Evolutionary conservation across 2,113 vertebrate species (phyloP), one percentile per base, ranked within the genome.

Genomic region (Callithrix jacchus): DNA sequence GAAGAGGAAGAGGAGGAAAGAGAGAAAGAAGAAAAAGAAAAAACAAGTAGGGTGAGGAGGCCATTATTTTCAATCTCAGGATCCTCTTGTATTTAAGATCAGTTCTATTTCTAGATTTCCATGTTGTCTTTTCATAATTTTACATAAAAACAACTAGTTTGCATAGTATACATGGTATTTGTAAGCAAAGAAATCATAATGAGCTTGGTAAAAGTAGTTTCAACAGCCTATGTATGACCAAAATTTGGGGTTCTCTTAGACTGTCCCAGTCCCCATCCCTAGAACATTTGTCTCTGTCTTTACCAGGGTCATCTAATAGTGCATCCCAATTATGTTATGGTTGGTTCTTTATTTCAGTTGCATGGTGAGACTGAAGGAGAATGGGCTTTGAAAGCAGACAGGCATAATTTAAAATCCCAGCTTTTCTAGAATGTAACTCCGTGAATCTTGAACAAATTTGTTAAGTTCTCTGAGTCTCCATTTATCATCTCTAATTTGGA

Each of bases 401-500:
- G 80, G 89, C 18, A 37, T 47, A 58, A 56, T 79, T 92, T 92
- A 73, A 87, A 90, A 35, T 82, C 83, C 18, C 17, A 61, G 20
- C 20, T 96, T 83, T 70, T 25, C 35, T 14, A 91, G 18, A 47
- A 40, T 3, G 1, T 32, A 77, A 77, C 45, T 90, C 32, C 18
- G 80, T 54, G 61, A 12, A n/a, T 70, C 61, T 49, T 89, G 35
- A 20, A 84, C 9, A 94, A 54, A 54, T 89, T 49, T 70, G 18
- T 83, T 91, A 58, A 94, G 21, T 70, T 77, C 23, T 54, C 27
- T 14, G 58, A 86, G 27, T 35, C 23, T 79, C 25, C 16, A 30
- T 76, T 86, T 83, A 40, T 85, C 47, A 66, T 88, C 27, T 84
- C n/a, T 52, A 86, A 89, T n/a, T 87, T 88, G 74, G 13, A 45